Conservation (phyloP, 2,797 vertebrate genomes). For the Remorina albescens region DNA sequence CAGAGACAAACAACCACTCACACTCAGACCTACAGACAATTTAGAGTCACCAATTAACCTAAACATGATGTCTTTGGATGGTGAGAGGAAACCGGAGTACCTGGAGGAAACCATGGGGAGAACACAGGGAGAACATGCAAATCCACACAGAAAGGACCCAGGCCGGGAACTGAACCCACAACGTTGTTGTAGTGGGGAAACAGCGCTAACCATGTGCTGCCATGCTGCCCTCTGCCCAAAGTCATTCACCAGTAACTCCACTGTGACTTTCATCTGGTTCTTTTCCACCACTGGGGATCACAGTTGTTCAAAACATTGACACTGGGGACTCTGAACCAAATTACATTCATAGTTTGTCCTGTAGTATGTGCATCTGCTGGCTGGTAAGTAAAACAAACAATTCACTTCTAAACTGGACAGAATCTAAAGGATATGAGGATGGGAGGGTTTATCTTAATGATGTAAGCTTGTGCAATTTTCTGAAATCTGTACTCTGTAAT, state of each 20-base stretch:
- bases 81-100: too few species aligned
- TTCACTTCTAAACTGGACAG: neutral
- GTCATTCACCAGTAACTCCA: slow-evolving; percentile 9
- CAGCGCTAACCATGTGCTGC: too few species aligned
- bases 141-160: too few species aligned
- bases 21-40: too few species aligned
- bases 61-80: too few species aligned
- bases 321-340: neutral
- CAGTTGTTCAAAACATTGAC: neutral
- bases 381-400: neutral
- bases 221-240: too few species aligned
- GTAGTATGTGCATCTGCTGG: neutral
- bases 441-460: neutral
- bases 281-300: neutral
- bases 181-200: too few species aligned
- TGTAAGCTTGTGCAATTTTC: neutral
- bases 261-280: neutral
- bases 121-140: too few species aligned
- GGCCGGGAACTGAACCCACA: too few species aligned
- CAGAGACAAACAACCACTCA: too few species aligned
- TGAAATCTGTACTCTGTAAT: neutral
- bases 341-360: neutral
- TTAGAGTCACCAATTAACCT: too few species aligned
- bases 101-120: too few species aligned
- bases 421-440: neutral